Base-by-base conservation (phyloP, 2,888 invertebrate species). In the Eristalis pertinax region DNA sequence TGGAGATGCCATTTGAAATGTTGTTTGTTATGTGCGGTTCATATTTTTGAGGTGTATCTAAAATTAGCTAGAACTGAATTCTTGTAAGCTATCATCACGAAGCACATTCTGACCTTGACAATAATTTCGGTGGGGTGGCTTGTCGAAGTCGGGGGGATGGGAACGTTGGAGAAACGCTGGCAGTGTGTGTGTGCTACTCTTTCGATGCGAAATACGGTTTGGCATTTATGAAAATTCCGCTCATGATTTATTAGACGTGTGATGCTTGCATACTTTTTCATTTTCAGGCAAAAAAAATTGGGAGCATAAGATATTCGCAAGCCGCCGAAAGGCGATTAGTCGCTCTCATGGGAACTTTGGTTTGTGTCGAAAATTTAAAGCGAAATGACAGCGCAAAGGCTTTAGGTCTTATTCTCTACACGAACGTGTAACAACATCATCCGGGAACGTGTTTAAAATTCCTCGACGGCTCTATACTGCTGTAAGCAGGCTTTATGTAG, bases 51-150 rank as follows among this genome's bases (percentile, higher is more conserved):
- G n/a, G 26, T 56, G 26, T 26, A 24, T 77, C 77, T 77, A 69
- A 77, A 69, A 56, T 77, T 77, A 77, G 68, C 24, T n/a, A 56
- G 26, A 68, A 56, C 70, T 62, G 35, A 68, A 50, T 77, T 35
- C 19, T 13, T 43, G 29, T 35, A 58, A 38, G 22, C 35, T 11
- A 8, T 13, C 58, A 8, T 32, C 43, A 50, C 43, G 43, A 64
- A 64, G 60, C 11, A 58, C 75, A 58, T 63, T 63, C 63, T 63
- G 62, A 63, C 77, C 77, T 69, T 77, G 68, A 69, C 63, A 77
- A 69, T 63, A 63, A 63, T 63, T 69, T 26, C n/a, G n/a, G 35
- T 50, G 50, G 8, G 50, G 19, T 19, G 1, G n/a, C 19, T 7
- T 50, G 10, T n/a, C n/a, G n/a, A n/a, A n/a, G n/a, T 1, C 4